These are phyloP conservation scores for Silurus meridionalis DNA, from an alignment of 2,113 vertebrate genomes.

Conservation along the genomic window DNA sequence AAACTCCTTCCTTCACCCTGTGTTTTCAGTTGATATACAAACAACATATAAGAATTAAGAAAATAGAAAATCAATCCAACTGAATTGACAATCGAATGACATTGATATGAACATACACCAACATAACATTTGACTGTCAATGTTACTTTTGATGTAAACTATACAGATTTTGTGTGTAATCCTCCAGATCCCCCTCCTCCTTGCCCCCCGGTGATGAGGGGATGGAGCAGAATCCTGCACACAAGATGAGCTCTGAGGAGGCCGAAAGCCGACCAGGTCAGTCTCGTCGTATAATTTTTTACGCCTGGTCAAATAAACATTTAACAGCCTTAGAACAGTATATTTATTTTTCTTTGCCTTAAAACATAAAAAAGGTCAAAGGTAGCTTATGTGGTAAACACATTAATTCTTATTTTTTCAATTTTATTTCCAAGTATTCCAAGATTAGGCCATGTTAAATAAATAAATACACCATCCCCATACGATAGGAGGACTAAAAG, in stretches of 20 bases:
- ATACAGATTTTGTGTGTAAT: slow-evolving; percentile 33
- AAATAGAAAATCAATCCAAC: not conserved
- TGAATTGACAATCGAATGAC: not conserved
- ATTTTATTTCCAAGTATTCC: not conserved
- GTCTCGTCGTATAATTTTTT: slow-evolving; percentile 6
- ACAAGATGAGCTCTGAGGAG: slow-evolving; percentile 70
- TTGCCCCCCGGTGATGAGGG: slow-evolving; percentile 72
- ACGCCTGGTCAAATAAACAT: not conserved
- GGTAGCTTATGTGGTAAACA: too few relatives aligned
- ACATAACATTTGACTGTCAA: not conserved
- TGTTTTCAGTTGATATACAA: not conserved
- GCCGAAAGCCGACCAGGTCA: slow-evolving; percentile 86
- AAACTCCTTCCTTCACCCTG: not conserved
- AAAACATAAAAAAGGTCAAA: too few relatives aligned
- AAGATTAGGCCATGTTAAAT: not conserved
- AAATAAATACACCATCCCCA: not conserved
- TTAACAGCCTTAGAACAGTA: not conserved
- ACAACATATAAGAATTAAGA: not conserved
- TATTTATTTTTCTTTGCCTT: not conserved
- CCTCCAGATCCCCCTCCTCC: slow-evolving; percentile 67
- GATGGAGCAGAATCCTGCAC: slow-evolving; percentile 80
- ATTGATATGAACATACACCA: not conserved
- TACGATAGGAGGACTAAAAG: not conserved
- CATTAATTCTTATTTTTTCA: not conserved
- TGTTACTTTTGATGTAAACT: not conserved